Percentiles rank a stretch among this genome's conserved stretches.
These are phyloP conservation scores for Drosophila anomalata DNA, from an alignment of 2,888 invertebrate genomes.

Conservation along the genomic window DNA sequence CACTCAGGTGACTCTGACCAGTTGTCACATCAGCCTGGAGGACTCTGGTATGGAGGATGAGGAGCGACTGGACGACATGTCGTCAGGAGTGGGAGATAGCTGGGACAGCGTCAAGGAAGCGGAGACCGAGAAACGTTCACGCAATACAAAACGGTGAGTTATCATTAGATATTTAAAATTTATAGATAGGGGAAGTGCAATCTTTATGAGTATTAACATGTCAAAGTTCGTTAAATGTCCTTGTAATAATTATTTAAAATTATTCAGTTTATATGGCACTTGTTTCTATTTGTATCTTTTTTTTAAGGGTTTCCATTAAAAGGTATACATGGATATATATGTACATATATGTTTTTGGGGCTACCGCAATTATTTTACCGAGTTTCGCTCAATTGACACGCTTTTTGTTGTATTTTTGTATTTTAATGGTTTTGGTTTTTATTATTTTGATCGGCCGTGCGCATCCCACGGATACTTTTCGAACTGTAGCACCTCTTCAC, in stretches of 20 bases:
- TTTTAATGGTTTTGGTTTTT: slow-evolving; percentile 13
- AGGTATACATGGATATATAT: background rate
- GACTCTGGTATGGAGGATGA: slow-evolving; percentile 84
- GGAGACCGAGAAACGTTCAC: slow-evolving; percentile 78
- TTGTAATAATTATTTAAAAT: background rate
- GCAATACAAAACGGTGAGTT: slow-evolving; percentile 81
- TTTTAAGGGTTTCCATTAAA: background rate
- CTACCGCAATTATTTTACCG: slow-evolving; percentile 75
- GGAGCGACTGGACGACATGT: slow-evolving; percentile 84
- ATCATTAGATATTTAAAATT: background rate
- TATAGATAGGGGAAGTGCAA: background rate
- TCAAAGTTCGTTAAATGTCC: background rate
- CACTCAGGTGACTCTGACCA: slow-evolving; percentile 85
- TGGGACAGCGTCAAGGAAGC: slow-evolving; percentile 84
- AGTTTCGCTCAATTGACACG: slow-evolving; percentile 77
- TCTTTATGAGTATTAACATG: background rate
- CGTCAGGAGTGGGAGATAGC: slow-evolving; percentile 84
- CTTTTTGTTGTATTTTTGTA: slow-evolving; percentile 65
- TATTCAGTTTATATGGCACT: background rate
- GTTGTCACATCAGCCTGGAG: slow-evolving; percentile 86
- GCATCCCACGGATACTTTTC: slow-evolving; percentile 32
- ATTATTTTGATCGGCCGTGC: slow-evolving; percentile 22
- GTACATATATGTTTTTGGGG: slow-evolving; percentile 59
- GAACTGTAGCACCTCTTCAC: slow-evolving; percentile 17
- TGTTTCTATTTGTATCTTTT: background rate